Evolutionary conservation across 2,888 invertebrate species (phyloP).

Genomic region (Nezara viridula): DNA sequence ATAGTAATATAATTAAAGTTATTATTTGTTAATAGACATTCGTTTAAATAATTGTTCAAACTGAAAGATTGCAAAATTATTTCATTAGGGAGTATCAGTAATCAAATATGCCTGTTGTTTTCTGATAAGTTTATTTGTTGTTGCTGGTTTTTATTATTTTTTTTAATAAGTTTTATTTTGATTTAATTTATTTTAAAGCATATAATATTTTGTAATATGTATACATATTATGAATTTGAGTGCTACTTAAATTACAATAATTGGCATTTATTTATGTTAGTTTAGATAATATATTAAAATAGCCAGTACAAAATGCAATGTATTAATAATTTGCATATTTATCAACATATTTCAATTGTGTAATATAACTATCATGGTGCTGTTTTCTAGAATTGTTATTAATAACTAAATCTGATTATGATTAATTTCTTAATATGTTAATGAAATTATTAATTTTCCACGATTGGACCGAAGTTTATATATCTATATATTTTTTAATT

Average conservation of each 20-base stretch:
- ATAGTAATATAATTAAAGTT: conserved; percentile 57
- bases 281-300: conserved; percentile 31
- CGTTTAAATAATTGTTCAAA: conserved; percentile 57
- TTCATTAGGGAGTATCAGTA: conserved; percentile 60
- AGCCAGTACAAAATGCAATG: conserved; percentile 51
- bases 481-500: conserved; percentile 36
- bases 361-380: conserved; percentile 54
- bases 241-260: conserved; percentile 54
- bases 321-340: conserved; percentile 49
- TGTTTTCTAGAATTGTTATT: conserved; percentile 45
- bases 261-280: conserved; percentile 55
- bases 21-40: conserved; percentile 55
- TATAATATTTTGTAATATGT: conserved; percentile 56
- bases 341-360: conserved; percentile 45
- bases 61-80: conserved; percentile 32
- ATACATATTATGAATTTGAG: conserved; percentile 34
- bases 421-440: conserved; percentile 32
- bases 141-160: conserved; percentile 52
- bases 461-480: background rate
- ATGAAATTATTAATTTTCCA: conserved; percentile 40
- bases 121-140: conserved; percentile 59
- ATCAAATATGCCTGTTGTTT: conserved; percentile 57
- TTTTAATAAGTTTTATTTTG: conserved; percentile 53
- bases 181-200: conserved; percentile 56
- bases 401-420: conserved; percentile 25